Conservation (phyloP, 92 coral and sea anemone genomes). For the Phenganax subtilis region DNA sequence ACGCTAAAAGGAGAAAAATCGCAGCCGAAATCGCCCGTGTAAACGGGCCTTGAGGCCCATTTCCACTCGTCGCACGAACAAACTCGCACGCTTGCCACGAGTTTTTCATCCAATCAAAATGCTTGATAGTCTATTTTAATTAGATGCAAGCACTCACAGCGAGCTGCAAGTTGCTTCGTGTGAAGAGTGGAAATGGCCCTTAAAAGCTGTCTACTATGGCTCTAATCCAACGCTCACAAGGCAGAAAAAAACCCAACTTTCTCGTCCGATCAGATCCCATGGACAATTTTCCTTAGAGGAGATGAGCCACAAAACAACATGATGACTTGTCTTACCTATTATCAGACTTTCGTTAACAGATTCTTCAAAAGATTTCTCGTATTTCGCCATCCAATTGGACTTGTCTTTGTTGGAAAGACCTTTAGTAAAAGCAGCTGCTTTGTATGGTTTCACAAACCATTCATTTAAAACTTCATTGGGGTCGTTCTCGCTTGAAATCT, state of each 20-base stretch:
- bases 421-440: constrained; percentile 29
- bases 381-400: constrained; percentile 49
- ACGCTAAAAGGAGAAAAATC: no score
- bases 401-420: constrained; percentile 49
- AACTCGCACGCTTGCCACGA: no score
- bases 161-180: no score
- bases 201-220: no score
- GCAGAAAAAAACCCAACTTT: neutral
- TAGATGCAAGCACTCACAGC: no score
- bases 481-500: constrained; percentile 49
- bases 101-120: no score
- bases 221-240: neutral
- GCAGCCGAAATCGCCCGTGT: no score
- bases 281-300: neutral
- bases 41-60: no score
- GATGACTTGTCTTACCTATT: constrained; percentile 36
- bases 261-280: neutral
- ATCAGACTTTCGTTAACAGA: constrained; percentile 57
- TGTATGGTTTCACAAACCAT: constrained; percentile 55
- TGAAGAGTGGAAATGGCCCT: no score
- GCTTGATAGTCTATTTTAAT: no score
- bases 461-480: constrained; percentile 62
- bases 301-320: neutral
- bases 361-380: constrained; percentile 44
- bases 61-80: no score